phyloP scores from a whole-genome alignment of 2,888 invertebrate species.

The Rhamphomyia laevipes region DNA sequence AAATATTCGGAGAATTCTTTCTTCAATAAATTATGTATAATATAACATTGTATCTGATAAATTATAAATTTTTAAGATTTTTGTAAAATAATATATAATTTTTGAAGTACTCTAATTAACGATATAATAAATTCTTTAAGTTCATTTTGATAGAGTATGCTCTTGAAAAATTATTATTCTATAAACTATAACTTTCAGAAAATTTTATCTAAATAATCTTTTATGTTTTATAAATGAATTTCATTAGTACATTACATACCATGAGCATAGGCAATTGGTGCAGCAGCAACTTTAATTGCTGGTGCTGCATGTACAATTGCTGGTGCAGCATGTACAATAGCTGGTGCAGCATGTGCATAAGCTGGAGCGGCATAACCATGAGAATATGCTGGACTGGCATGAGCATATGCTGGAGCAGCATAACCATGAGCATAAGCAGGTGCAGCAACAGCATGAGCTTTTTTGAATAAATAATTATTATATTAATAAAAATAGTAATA shows the following conservation, averaged over 20 bases:
- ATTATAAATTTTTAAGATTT: too few relatives aligned
- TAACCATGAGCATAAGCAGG: slow-evolving; percentile 18
- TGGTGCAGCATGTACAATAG: slow-evolving; percentile 12
- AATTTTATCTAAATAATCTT: too few relatives aligned
- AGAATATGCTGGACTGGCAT: slow-evolving; percentile 18
- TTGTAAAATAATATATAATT: too few relatives aligned
- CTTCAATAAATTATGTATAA: too few relatives aligned
- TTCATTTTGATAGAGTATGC: too few relatives aligned
- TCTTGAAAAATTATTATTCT: too few relatives aligned
- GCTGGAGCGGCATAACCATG: slow-evolving; percentile 15
- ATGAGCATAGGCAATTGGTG: slow-evolving; percentile 20
- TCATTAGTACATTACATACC: slow-evolving; percentile 12
- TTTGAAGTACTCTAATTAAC: too few relatives aligned
- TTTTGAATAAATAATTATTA: slow-evolving; percentile 9
- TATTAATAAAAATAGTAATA: background rate
- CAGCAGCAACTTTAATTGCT: slow-evolving; percentile 17
- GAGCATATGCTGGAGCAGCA: slow-evolving; percentile 18
- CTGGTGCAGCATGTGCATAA: slow-evolving; percentile 20
- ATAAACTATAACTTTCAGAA: too few relatives aligned
- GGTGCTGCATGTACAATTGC: slow-evolving; percentile 4
- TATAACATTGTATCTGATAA: too few relatives aligned
- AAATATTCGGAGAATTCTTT: too few relatives aligned
- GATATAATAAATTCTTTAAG: too few relatives aligned
- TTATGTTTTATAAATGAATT: slow-evolving; percentile 16
- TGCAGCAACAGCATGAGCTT: slow-evolving; percentile 24